A percentile compares a stretch with the other conserved stretches of the same genome.
These are phyloP conservation scores for Gari tellinella DNA, from an alignment of 2,888 invertebrate species.

Conservation along the genomic window DNA sequence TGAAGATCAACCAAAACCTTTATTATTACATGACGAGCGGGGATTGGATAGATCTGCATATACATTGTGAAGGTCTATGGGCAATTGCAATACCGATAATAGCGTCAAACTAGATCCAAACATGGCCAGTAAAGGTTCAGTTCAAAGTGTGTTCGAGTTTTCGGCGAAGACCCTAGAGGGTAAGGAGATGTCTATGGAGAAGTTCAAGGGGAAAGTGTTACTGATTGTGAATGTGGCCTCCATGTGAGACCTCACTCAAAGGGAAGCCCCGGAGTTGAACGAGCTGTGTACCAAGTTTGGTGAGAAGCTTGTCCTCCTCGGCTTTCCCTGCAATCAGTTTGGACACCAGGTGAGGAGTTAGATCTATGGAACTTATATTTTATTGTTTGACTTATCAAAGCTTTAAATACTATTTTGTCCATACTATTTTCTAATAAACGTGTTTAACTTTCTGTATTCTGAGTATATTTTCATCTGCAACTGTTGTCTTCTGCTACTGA, in stretches of 20 bases:
- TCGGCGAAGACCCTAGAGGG: slow-evolving; percentile 58
- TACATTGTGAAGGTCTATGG: too few relatives aligned
- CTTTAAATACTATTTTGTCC: background rate
- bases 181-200: slow-evolving; percentile 59
- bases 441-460: too few relatives aligned
- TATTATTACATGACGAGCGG: too few relatives aligned
- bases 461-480: too few relatives aligned
- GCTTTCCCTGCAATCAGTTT: slow-evolving; percentile 84
- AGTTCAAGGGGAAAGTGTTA: slow-evolving; percentile 81
- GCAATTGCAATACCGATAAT: too few relatives aligned
- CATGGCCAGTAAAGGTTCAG: slow-evolving; percentile 24
- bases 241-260: slow-evolving; percentile 83
- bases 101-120: background rate
- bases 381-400: background rate
- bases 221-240: slow-evolving; percentile 83
- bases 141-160: slow-evolving; percentile 66
- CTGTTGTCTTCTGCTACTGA: too few relatives aligned
- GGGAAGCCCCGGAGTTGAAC: slow-evolving; percentile 83
- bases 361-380: background rate
- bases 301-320: slow-evolving; percentile 80
- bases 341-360: slow-evolving; percentile 83
- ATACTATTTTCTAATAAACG: too few relatives aligned
- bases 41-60: too few relatives aligned
- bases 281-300: slow-evolving; percentile 79
- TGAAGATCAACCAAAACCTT: too few relatives aligned